Conservation (phyloP, 2,113 vertebrate genomes). For the Odontophorus gujanensis region DNA sequence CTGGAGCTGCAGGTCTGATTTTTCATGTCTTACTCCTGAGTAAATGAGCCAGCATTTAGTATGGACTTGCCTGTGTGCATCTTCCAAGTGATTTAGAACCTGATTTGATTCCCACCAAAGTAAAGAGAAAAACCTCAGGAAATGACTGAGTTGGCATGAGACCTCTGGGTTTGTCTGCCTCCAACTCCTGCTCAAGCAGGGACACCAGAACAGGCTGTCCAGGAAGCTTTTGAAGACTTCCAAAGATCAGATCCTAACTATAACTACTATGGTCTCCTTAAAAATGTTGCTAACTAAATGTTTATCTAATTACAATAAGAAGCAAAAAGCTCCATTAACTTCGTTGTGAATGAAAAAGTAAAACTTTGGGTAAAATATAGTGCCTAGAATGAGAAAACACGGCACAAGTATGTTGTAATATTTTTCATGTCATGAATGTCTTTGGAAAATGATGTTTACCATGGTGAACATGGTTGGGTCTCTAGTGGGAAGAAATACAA, state of each 20-base stretch:
- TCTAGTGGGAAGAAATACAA: neutral
- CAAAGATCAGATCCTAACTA: neutral
- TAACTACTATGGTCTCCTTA: neutral
- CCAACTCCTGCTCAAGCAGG: neutral
- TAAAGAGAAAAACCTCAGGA: neutral
- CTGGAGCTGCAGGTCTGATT: slow-evolving; percentile 11
- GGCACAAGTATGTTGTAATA: neutral
- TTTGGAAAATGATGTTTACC: neutral
- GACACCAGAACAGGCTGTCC: neutral
- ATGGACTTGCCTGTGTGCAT: neutral
- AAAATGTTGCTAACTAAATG: neutral
- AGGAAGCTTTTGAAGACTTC: neutral
- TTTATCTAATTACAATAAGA: neutral
- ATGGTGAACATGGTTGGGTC: neutral
- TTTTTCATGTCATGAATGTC: neutral
- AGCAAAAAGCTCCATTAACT: neutral
- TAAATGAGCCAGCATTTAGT: slow-evolving; percentile 21
- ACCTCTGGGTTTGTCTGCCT: neutral
- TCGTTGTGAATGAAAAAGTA: neutral
- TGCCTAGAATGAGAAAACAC: neutral
- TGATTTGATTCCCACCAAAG: neutral
- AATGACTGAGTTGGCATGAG: neutral
- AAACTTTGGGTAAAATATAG: neutral
- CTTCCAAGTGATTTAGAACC: neutral
- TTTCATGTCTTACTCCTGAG: neutral